These are phyloP conservation scores for Drosophila gaucha DNA, from an alignment of 2,888 invertebrate species.

Conservation along the genomic window DNA sequence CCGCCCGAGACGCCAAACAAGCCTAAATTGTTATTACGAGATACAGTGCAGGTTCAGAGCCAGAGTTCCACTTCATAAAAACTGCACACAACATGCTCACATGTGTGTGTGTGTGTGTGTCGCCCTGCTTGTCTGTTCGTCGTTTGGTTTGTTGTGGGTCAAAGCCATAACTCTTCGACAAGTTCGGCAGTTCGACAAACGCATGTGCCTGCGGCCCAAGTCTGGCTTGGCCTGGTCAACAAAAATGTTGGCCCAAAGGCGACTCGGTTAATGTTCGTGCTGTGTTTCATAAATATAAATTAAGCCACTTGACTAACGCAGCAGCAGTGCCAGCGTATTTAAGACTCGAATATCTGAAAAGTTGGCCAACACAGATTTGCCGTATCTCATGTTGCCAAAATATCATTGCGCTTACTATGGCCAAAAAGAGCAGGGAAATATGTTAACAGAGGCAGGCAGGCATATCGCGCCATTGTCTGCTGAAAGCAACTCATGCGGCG, in stretches of 20 bases:
- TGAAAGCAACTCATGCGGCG: conserved; percentile 76
- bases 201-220: conserved; percentile 47
- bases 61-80: conserved; percentile 59
- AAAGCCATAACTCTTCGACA: conserved; percentile 80
- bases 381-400: conserved; percentile 40
- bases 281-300: conserved; percentile 75
- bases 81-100: conserved; percentile 46
- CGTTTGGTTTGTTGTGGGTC: conserved; percentile 69
- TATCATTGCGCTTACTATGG: conserved; percentile 27
- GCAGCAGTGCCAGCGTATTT: conserved; percentile 51
- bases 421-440: neutral
- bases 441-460: conserved; percentile 20
- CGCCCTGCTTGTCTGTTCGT: conserved; percentile 26
- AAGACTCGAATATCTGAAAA: conserved; percentile 52
- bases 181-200: conserved; percentile 69
- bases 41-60: conserved; percentile 37
- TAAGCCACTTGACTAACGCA: conserved; percentile 79
- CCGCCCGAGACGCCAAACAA: conserved; percentile 75
- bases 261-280: conserved; percentile 61
- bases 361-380: conserved; percentile 60
- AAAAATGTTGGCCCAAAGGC: conserved; percentile 45
- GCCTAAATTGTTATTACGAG: conserved; percentile 77
- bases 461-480: conserved; percentile 74
- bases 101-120: conserved; percentile 27
- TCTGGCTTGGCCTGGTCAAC: conserved; percentile 26